A percentile compares a stretch with the other conserved stretches of the same genome.
These are phyloP conservation scores for Saxidomus purpurata DNA, from an alignment of 1,140 invertebrate genomes.

Conservation along the genomic window DNA sequence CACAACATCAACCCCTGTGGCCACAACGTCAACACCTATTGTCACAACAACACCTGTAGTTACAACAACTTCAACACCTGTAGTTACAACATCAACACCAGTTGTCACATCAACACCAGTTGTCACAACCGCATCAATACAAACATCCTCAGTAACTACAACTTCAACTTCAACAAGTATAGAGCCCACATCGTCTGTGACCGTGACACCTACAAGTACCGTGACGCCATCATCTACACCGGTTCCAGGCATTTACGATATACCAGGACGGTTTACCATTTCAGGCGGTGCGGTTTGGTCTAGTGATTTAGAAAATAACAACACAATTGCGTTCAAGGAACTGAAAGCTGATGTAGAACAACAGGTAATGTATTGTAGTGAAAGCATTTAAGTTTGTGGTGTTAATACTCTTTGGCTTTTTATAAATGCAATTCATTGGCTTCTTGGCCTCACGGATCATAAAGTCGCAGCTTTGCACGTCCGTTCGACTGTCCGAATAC, in stretches of 20 bases:
- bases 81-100: neutral
- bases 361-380: too few relatives aligned
- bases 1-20: neutral
- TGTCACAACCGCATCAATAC: neutral
- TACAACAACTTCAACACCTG: neutral
- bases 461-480: too few relatives aligned
- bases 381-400: too few relatives aligned
- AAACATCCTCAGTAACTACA: neutral
- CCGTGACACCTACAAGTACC: conserved; percentile 9
- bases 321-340: neutral
- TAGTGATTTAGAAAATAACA: neutral
- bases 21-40: neutral
- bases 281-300: neutral
- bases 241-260: neutral
- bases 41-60: neutral
- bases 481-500: too few relatives aligned
- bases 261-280: neutral
- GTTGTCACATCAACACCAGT: neutral
- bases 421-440: too few relatives aligned
- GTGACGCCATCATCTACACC: conserved; percentile 18
- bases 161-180: conserved; percentile 21
- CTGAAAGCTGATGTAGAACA: neutral
- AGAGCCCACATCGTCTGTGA: conserved; percentile 5
- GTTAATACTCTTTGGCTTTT: too few relatives aligned
- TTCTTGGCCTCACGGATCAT: too few relatives aligned